These are phyloP conservation scores for Distichodus sexfasciatus DNA, from an alignment of 2,797 vertebrate species.

Conservation along the genomic window DNA sequence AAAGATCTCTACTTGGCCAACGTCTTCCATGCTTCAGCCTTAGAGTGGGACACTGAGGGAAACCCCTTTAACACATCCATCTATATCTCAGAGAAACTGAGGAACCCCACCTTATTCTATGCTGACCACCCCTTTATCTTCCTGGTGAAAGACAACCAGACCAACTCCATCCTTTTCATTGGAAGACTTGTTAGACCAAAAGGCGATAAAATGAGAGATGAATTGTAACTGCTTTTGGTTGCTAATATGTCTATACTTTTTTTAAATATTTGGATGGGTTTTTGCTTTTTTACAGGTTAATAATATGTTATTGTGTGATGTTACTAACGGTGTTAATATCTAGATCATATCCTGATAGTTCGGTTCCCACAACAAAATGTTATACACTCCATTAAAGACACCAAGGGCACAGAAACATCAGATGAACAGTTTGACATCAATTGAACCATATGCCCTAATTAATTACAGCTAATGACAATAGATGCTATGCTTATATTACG, in stretches of 20 bases:
- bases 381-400: not conserved
- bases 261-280: not conserved
- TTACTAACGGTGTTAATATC: too few relatives aligned
- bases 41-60: conserved; percentile 86
- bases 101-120: conserved; percentile 90
- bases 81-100: conserved; percentile 84
- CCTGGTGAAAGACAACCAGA: conserved; percentile 93
- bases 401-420: conserved; percentile 11
- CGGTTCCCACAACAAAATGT: too few relatives aligned
- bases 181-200: conserved; percentile 90
- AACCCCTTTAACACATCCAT: conserved; percentile 87
- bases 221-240: conserved; percentile 79
- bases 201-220: conserved; percentile 93
- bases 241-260: not conserved
- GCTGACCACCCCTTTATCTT: conserved; percentile 95
- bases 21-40: conserved; percentile 85
- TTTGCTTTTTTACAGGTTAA: conserved; percentile 34
- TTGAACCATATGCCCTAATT: conserved; percentile 10
- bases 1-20: conserved; percentile 94
- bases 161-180: conserved; percentile 91
- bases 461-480: conserved; percentile 1
- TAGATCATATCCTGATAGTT: too few relatives aligned
- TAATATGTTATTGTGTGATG: conserved; percentile 40
- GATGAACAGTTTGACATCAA: conserved; percentile 20
- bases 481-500: conserved; percentile 76